Conservation (phyloP, 2,797 vertebrate species). For the Urocyon cinereoargenteus region DNA sequence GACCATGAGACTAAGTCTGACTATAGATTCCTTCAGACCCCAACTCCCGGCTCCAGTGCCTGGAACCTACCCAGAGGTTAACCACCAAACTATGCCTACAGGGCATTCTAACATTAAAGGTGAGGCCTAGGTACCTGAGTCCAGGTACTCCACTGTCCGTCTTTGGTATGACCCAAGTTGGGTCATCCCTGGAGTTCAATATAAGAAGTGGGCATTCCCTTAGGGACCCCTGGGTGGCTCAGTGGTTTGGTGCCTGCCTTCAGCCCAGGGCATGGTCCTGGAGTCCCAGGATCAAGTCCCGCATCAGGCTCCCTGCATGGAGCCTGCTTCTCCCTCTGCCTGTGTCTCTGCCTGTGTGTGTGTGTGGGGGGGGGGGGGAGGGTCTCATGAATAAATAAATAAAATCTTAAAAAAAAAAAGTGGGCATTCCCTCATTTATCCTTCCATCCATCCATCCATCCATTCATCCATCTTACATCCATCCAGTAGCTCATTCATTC, state of each 20-base stretch:
- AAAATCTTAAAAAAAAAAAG: background rate
- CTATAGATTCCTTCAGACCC: background rate
- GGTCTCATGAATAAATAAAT: too few relatives aligned
- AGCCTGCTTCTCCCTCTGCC: too few relatives aligned
- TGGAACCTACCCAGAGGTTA: background rate
- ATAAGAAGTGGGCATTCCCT: background rate
- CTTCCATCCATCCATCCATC: background rate
- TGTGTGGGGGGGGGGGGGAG: too few relatives aligned
- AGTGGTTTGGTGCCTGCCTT: too few relatives aligned
- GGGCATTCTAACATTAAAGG: background rate
- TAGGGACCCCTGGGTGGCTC: too few relatives aligned
- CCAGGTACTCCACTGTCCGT: background rate
- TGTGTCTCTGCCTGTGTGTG: too few relatives aligned
- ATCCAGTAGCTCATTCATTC: background rate
- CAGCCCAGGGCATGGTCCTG: too few relatives aligned
- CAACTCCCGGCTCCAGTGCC: constrained; percentile 30
- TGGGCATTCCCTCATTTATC: background rate
- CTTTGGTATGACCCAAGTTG: background rate
- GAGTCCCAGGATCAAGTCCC: too few relatives aligned
- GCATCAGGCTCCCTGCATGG: too few relatives aligned
- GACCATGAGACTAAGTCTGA: background rate
- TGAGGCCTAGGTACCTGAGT: background rate
- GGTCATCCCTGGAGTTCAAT: background rate
- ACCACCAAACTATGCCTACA: background rate
- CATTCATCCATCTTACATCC: background rate